Evolutionary conservation across 2,888 invertebrate species (phyloP).

Genomic region (Raillietiella orientalis): DNA sequence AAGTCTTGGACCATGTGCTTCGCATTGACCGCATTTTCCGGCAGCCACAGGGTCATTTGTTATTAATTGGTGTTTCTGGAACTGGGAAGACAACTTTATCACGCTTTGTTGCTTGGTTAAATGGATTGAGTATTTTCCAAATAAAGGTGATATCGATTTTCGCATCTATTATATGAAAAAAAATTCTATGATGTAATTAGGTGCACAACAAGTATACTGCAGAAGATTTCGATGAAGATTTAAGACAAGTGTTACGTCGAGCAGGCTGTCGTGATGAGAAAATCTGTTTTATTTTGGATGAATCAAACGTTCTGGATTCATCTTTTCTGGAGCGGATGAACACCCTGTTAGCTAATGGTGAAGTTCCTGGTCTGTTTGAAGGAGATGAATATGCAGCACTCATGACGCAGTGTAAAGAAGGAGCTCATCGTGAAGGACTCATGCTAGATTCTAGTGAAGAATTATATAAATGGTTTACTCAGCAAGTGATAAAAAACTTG

Average conservation of each 20-base stretch:
- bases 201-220: slow-evolving; percentile 97
- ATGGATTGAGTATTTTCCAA: slow-evolving; percentile 93
- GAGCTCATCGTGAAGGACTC: slow-evolving; percentile 81
- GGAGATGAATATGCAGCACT: slow-evolving; percentile 89
- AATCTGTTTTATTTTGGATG: slow-evolving; percentile 94
- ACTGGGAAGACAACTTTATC: slow-evolving; percentile 97
- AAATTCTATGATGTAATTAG: too few species aligned
- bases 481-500: slow-evolving; percentile 79
- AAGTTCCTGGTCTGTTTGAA: slow-evolving; percentile 76
- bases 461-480: slow-evolving; percentile 98
- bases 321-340: slow-evolving; percentile 98
- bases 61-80: slow-evolving; percentile 93
- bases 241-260: slow-evolving; percentile 51
- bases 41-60: slow-evolving; percentile 88
- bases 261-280: slow-evolving; percentile 77
- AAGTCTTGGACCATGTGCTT: slow-evolving; percentile 94
- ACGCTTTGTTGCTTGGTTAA: slow-evolving; percentile 99
- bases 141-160: slow-evolving; percentile 46
- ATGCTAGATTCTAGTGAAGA: slow-evolving; percentile 98
- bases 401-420: slow-evolving; percentile 99
- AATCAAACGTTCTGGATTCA: slow-evolving; percentile 92
- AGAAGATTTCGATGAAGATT: slow-evolving; percentile 94
- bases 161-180: too few species aligned
- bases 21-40: slow-evolving; percentile 97
- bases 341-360: slow-evolving; percentile 89